A percentile compares a stretch with the other conserved stretches of the same genome.
phyloP scores from a whole-genome alignment of 2,888 invertebrate species.

The Apotomis turbidana region DNA sequence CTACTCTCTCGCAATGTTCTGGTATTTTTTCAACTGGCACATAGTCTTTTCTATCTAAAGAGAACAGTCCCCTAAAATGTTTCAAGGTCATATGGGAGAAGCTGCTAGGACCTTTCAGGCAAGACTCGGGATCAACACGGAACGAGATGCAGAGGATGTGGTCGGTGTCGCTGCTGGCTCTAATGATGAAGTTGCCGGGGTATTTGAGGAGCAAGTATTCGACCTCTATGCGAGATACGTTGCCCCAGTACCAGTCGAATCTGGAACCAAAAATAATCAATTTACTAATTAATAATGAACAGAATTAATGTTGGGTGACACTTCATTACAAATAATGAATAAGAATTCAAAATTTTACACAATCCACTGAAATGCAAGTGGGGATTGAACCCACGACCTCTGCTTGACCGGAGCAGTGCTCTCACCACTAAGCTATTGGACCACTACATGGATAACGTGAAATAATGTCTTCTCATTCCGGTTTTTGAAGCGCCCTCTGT shows the following conservation, averaged over 20 bases:
- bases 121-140: slow-evolving; percentile 3
- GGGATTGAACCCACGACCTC: too few species aligned
- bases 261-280: background rate
- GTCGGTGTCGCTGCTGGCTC: slow-evolving; percentile 12
- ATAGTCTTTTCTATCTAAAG: slow-evolving; percentile 14
- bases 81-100: slow-evolving; percentile 21
- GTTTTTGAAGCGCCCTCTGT: too few species aligned
- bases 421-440: too few species aligned
- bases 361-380: too few species aligned
- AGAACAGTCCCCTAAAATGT: slow-evolving; percentile 17
- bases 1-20: slow-evolving; percentile 14
- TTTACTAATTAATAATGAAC: too few species aligned
- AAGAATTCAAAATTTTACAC: too few species aligned
- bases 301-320: too few species aligned
- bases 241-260: slow-evolving; percentile 26
- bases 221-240: slow-evolving; percentile 18
- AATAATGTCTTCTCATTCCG: too few species aligned
- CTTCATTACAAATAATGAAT: too few species aligned
- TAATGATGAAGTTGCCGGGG: slow-evolving; percentile 12
- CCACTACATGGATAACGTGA: too few species aligned
- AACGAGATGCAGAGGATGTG: slow-evolving; percentile 19
- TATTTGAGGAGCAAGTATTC: slow-evolving; percentile 26
- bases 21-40: slow-evolving; percentile 10
- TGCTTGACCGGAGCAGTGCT: too few species aligned
- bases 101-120: slow-evolving; percentile 1